Percentiles rank a stretch among this genome's conserved stretches.
Evolutionary conservation across 2,888 invertebrate species (phyloP).

Genomic region (Parapristionchus giblindavisi): DNA sequence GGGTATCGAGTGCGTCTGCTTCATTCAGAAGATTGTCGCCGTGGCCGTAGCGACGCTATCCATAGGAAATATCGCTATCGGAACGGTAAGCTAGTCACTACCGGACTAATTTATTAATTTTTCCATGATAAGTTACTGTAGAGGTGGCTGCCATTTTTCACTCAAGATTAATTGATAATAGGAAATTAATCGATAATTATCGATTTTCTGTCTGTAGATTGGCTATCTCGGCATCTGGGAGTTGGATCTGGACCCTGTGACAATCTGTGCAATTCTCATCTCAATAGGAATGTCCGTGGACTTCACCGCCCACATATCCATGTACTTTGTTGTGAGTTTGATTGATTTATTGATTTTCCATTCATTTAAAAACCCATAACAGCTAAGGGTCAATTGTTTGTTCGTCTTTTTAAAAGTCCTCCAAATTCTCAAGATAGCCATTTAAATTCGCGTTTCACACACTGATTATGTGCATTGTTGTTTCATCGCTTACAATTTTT

Average conservation of each 20-base stretch:
- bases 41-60: slow-evolving; percentile 59
- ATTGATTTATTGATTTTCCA: slow-evolving; percentile 5
- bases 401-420: no score
- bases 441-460: no score
- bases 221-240: slow-evolving; percentile 66
- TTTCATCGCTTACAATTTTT: no score
- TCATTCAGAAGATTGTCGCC: slow-evolving; percentile 58
- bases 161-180: no score
- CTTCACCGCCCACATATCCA: slow-evolving; percentile 66
- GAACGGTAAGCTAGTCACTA: slow-evolving; percentile 40
- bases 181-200: no score
- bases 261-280: slow-evolving; percentile 66
- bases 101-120: neutral
- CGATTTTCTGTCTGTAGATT: no score
- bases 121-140: neutral
- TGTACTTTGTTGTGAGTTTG: slow-evolving; percentile 50
- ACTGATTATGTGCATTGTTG: no score
- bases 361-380: no score
- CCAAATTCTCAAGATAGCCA: no score
- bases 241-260: slow-evolving; percentile 67
- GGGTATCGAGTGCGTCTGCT: no score
- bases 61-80: slow-evolving; percentile 61
- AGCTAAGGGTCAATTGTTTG: no score
- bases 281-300: slow-evolving; percentile 68
- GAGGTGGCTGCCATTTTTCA: neutral